Evolutionary conservation across 2,888 invertebrate genomes (phyloP), one percentile per base, ranked within the genome.

Genomic region (Siphlonurus alternatus): DNA sequence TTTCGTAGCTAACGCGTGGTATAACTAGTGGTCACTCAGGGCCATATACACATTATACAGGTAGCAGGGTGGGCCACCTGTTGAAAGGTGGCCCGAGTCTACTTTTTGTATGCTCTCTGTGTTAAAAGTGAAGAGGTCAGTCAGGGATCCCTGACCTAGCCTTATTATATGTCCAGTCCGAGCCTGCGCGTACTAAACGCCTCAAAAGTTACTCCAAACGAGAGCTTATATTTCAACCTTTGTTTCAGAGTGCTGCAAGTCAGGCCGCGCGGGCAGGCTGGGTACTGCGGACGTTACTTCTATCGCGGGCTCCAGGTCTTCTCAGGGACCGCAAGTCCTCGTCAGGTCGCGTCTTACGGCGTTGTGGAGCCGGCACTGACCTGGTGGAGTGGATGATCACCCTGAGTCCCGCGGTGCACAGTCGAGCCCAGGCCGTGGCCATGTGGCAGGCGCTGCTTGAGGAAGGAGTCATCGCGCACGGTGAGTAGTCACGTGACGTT

Each of bases 391-490:
- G 89, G 89, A 74, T 90, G 67, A 75, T 87, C 69, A 80, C 81
- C 69, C 51, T 60, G n/a, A 54, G 66, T 15, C 76, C 81, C 64
- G 78, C 79, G 68, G 83, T 84, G 18, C 84, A 85, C 25, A 80
- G 79, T 25, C 78, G 88, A 66, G 80, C 82, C 68, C 86, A 87
- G 73, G 87, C 88, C 62, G 83, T 85, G 61, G 88, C 87, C 67
- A 89, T 90, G 86, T 90, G 88, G 88, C 90, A 91, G 74, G 87
- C 86, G 0, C 76, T 90, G 63, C 77, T 90, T 54, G 90, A 90
- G 74, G 88, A 89, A 75, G 87, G 88, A 61, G 83, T 89, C 66
- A 80, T 91, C 67, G 80, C 83, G 63, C 88, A 88, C 74, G 87
- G 88, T 88, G 73, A 77, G 79, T 74, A 15, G 0, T 54, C 51